A percentile compares a stretch with the other conserved stretches of the same genome.
Conservation (phyloP, 1,140 invertebrate species). For the Oncopodura yosiiana region DNA sequence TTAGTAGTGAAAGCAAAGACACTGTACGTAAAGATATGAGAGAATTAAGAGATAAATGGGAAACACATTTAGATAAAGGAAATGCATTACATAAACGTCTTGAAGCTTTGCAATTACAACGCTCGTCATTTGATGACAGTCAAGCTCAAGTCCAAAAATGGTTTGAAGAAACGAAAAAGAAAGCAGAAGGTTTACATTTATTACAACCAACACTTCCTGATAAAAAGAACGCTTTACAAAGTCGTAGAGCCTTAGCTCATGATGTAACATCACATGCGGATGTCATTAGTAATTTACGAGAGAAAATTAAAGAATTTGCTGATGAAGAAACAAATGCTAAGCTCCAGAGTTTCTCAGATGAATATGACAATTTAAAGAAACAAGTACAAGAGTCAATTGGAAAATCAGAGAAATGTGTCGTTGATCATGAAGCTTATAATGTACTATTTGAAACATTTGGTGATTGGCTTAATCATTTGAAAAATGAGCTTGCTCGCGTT, state of each 20-base stretch:
- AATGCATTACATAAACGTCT: conserved; percentile 75
- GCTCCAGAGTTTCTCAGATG: conserved; percentile 55
- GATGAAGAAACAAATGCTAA: conserved; percentile 64
- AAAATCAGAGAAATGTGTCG: conserved; percentile 58
- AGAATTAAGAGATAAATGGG: conserved; percentile 67
- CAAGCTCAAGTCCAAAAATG: conserved; percentile 61
- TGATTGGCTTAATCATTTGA: conserved; percentile 61
- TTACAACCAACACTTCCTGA: conserved; percentile 65
- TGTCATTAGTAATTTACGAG: conserved; percentile 64
- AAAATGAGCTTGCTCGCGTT: conserved; percentile 55
- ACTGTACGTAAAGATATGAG: conserved; percentile 69
- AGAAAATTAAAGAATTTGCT: conserved; percentile 58
- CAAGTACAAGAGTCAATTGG: conserved; percentile 57
- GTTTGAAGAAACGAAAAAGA: conserved; percentile 60
- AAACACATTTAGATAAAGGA: conserved; percentile 69
- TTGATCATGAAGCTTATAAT: conserved; percentile 70
- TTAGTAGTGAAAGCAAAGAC: conserved; percentile 76
- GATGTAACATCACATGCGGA: conserved; percentile 70
- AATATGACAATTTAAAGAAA: conserved; percentile 56
- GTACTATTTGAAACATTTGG: conserved; percentile 62
- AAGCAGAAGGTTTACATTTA: conserved; percentile 52
- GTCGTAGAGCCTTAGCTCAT: conserved; percentile 62
- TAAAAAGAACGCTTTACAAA: conserved; percentile 72
- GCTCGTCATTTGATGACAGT: conserved; percentile 82
- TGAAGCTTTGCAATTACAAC: conserved; percentile 72